Conservation (phyloP, 2,113 vertebrate genomes). For the Halcyon senegalensis region DNA sequence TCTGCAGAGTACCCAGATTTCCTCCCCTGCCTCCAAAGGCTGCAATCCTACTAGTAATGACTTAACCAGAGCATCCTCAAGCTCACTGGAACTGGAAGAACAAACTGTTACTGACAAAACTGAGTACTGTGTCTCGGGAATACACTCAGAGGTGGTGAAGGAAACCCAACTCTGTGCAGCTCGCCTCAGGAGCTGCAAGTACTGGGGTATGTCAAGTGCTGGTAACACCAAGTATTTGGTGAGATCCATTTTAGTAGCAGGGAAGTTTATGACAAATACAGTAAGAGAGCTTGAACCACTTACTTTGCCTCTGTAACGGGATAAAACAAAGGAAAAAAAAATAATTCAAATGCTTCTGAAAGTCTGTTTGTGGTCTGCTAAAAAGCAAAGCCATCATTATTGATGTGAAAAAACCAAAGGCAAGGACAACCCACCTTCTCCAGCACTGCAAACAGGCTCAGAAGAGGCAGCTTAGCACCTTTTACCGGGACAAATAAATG, state of each 20-base stretch:
- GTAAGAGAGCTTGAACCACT: not conserved
- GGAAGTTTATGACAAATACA: not conserved
- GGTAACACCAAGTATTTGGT: not conserved
- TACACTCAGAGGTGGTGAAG: not conserved
- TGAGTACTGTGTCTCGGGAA: rapidly evolving
- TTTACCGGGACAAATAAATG: not conserved
- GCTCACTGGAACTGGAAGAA: not conserved
- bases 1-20: not conserved
- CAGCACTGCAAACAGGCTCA: not conserved
- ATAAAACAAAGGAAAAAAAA: not conserved
- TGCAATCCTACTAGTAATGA: not conserved
- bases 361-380: not conserved
- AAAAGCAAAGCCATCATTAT: not conserved
- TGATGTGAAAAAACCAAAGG: not conserved
- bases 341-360: not conserved
- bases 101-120: not conserved
- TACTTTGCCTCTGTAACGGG: not conserved
- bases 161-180: rapidly evolving
- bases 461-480: not conserved
- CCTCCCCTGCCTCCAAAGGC: not conserved
- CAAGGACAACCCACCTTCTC: not conserved
- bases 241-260: not conserved
- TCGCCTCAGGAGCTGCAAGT: not conserved
- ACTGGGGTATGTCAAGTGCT: not conserved
- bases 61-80: not conserved